Conservation (phyloP, 64 coral and sea anemone species). For the Catalaphyllia jardinei region DNA sequence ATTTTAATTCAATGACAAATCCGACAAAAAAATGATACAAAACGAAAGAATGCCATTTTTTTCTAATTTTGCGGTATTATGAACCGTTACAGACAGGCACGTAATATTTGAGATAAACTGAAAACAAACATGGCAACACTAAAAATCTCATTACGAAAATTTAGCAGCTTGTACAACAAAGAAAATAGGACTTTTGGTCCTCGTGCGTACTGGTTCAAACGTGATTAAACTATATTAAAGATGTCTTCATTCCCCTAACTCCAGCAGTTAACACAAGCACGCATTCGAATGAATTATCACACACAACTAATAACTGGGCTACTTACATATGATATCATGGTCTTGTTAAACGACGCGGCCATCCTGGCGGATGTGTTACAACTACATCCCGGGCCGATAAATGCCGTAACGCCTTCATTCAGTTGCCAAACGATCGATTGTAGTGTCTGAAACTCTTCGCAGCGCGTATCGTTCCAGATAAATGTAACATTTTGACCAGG, state of each 20-base stretch:
- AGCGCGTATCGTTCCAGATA: constrained; percentile 88
- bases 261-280: neutral
- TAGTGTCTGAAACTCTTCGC: constrained; percentile 78
- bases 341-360: constrained; percentile 82
- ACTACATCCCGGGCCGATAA: constrained; percentile 86
- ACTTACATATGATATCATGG: constrained; percentile 99
- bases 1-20: too few species aligned
- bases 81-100: too few species aligned
- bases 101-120: too few species aligned
- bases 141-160: too few species aligned
- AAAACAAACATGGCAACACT: too few species aligned
- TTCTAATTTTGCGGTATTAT: too few species aligned
- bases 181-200: too few species aligned
- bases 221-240: too few species aligned
- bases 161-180: too few species aligned
- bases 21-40: too few species aligned
- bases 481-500: constrained; percentile 80
- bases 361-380: constrained; percentile 77
- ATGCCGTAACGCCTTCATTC: constrained; percentile 67
- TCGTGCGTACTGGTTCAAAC: too few species aligned
- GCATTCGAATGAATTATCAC: neutral
- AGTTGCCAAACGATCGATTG: constrained; percentile 69
- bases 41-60: too few species aligned
- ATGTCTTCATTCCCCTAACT: neutral
- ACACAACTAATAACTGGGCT: constrained; percentile 51